Base-by-base conservation (phyloP, 1,140 invertebrate species). In the Drosophila varians region DNA sequence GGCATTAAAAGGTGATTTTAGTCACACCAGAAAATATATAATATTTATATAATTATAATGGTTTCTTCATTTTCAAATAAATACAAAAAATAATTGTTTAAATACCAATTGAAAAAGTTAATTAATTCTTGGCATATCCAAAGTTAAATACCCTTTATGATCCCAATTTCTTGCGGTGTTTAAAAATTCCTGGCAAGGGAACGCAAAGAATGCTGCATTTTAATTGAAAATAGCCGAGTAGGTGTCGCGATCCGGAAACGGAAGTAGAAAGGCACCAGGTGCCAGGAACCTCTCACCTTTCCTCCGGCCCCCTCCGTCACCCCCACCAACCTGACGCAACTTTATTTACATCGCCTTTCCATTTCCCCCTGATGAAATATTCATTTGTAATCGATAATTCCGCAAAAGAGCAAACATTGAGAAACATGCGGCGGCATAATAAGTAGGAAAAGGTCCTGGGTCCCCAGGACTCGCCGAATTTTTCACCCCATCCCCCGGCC, bases 321-420 rank as follows among this genome's bases (percentile, higher is more conserved):
- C 38, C 23, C 6, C 14, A 14, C 21, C 28, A 19, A 25, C 25
- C 8, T n/a, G n/a, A n/a, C n/a, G n/a, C n/a, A n/a, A 12, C 38
- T 43, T 42, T 25, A 23, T 36, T 19, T 28, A 40, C 18, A 38
- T 56, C 52, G 1, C 38, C 8, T 18, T 53, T 42, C n/a, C 40
- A 3, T n/a, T 14, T 46, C 48, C 58, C 60, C 64, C 77, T 87
- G 74, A 87, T 87, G 77, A 87, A 87, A 87, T 87, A 87, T 87
- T 87, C 82, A 87, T 87, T 87, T 53, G 70, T 72, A 87, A 87
- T 87, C 82, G 82, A 87, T 87, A 87, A 87, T 87, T 88, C 82
- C 77, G 83, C 82, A 87, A 74, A 54, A 60, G 49, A 53, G 77
- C 78, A 53, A 62, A 69, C 53, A 55, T 65, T 49, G 68, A 51